phyloP scores from a whole-genome alignment of 2,113 vertebrate genomes.

The Cyprinodon brontotheroides region DNA sequence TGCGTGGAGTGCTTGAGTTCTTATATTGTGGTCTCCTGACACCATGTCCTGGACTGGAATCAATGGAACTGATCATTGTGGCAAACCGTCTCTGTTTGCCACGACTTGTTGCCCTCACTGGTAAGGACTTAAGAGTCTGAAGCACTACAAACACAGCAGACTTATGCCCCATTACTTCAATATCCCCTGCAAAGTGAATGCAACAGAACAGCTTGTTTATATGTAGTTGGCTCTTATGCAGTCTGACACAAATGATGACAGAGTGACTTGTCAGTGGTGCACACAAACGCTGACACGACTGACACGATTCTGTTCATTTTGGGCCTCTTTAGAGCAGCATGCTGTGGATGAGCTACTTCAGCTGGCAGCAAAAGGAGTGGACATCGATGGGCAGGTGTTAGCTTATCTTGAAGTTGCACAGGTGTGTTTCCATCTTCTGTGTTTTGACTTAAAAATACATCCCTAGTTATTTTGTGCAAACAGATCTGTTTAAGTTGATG shows the following conservation, averaged over 20 bases:
- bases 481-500: too few relatives aligned
- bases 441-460: background rate
- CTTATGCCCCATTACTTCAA: background rate
- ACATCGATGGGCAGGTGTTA: slow-evolving; percentile 88
- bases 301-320: slow-evolving; percentile 13
- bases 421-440: slow-evolving; percentile 66
- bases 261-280: slow-evolving; percentile 6
- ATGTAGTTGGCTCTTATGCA: background rate
- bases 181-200: background rate
- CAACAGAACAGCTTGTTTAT: background rate
- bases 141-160: slow-evolving; percentile 1
- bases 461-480: too few relatives aligned
- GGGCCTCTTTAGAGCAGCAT: slow-evolving; percentile 81
- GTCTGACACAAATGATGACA: background rate
- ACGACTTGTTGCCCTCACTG: slow-evolving; percentile 86
- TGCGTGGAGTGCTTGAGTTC: slow-evolving; percentile 87
- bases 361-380: slow-evolving; percentile 80
- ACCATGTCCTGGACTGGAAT: slow-evolving; percentile 80
- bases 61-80: slow-evolving; percentile 86
- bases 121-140: slow-evolving; percentile 62
- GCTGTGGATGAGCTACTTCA: slow-evolving; percentile 87
- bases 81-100: slow-evolving; percentile 89
- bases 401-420: slow-evolving; percentile 88
- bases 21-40: slow-evolving; percentile 86
- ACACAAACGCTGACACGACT: slow-evolving; percentile 1